Evolutionary conservation across 1,140 invertebrate species (phyloP).

Genomic region (Stegodyphus dumicola): DNA sequence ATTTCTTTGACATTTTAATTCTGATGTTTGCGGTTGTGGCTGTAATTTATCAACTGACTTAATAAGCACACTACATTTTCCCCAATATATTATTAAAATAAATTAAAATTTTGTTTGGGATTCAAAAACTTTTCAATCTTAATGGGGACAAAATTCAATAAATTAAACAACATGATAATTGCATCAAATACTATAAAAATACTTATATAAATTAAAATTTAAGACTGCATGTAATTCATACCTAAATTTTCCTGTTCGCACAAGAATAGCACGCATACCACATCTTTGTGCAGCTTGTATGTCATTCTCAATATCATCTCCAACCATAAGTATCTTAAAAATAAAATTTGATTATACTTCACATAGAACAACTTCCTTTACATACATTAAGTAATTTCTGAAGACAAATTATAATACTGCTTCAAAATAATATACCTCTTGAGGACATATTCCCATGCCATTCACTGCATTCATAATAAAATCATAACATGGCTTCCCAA

Average conservation of each 20-base stretch:
- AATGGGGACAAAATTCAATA: no score
- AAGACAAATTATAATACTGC: background rate
- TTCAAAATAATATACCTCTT: constrained; percentile 65
- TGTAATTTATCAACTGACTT: no score
- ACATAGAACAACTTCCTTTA: background rate
- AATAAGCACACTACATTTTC: no score
- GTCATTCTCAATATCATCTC: constrained; percentile 75
- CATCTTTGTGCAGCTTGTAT: constrained; percentile 73
- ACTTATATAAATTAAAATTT: no score
- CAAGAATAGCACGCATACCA: constrained; percentile 73
- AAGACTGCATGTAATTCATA: constrained; percentile 23
- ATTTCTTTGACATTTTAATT: no score
- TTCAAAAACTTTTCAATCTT: no score
- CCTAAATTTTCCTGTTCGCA: constrained; percentile 74
- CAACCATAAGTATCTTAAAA: constrained; percentile 66
- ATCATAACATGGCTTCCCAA: constrained; percentile 73
- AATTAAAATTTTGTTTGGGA: no score
- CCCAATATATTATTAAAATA: no score
- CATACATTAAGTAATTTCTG: background rate
- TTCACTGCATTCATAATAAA: constrained; percentile 73
- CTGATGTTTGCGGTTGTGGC: no score
- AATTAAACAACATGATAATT: no score
- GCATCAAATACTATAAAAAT: no score
- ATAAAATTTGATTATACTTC: constrained; percentile 18
- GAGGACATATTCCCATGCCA: constrained; percentile 68